phyloP scores from a whole-genome alignment of 2,113 vertebrate species.

The Pseudopipra pipra region DNA sequence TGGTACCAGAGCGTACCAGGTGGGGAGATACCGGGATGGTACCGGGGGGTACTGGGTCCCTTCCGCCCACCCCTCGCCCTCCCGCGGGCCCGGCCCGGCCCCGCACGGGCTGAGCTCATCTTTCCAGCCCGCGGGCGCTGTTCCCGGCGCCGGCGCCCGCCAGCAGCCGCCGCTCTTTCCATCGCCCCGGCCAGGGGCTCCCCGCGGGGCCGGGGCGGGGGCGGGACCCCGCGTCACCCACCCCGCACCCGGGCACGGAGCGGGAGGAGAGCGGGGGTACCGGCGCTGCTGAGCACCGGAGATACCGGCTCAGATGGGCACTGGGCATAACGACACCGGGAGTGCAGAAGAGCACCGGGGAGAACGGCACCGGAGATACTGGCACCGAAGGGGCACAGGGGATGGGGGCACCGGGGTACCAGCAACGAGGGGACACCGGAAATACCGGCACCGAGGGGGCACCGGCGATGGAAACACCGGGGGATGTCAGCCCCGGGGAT shows the following conservation, averaged over 20 bases:
- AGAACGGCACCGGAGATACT: not conserved
- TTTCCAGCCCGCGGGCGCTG: slow-evolving; percentile 21
- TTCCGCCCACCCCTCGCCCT: not conserved
- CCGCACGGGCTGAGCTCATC: slow-evolving; percentile 26
- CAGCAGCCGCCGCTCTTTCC: slow-evolving; percentile 44
- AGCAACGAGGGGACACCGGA: not conserved
- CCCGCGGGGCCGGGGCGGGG: not conserved
- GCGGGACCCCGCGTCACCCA: not conserved
- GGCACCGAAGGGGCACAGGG: not conserved
- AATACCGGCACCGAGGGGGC: not conserved
- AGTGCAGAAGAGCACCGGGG: not conserved
- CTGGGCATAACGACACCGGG: not conserved
- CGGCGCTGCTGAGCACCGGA: not conserved
- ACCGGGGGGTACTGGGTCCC: not conserved
- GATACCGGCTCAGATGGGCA: not conserved
- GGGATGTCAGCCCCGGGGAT: not conserved
- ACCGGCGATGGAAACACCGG: not conserved
- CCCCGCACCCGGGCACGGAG: not conserved
- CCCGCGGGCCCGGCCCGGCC: not conserved
- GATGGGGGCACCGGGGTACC: not conserved
- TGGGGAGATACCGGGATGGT: too few species aligned
- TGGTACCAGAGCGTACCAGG: not conserved
- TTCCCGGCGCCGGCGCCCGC: slow-evolving; percentile 43
- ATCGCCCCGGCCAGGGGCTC: slow-evolving; percentile 45
- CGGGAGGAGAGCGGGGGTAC: not conserved